These are phyloP conservation scores for Clarias platycephalus DNA, from an alignment of 2,797 vertebrate species.

Conservation along the genomic window DNA sequence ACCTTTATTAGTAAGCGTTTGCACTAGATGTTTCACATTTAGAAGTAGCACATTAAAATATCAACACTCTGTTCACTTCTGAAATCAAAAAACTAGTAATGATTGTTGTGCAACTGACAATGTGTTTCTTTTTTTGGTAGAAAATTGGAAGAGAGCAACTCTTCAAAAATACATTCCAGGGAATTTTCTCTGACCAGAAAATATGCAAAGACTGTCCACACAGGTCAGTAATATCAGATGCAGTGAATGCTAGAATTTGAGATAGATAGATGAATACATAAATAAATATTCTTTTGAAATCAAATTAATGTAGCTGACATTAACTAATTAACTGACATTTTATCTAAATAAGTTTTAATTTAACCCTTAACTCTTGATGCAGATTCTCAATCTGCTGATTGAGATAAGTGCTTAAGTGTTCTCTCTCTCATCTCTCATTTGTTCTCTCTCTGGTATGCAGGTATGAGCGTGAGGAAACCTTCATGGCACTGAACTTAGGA, in stretches of 20 bases:
- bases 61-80: background rate
- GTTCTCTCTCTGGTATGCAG: slow-evolving; percentile 61
- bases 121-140: slow-evolving; percentile 63
- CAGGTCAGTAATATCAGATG: slow-evolving; percentile 73
- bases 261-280: background rate
- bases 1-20: too few relatives aligned
- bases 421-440: too few relatives aligned
- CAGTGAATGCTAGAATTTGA: background rate
- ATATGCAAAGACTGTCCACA: slow-evolving; percentile 99
- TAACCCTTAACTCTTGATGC: background rate
- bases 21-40: too few relatives aligned
- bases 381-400: background rate
- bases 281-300: background rate
- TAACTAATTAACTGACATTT: too few relatives aligned
- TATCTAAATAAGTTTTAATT: background rate
- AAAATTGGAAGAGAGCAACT: slow-evolving; percentile 98
- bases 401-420: background rate
- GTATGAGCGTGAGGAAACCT: slow-evolving; percentile 96
- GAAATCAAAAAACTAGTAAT: background rate
- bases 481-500: slow-evolving; percentile 97
- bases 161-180: slow-evolving; percentile 99
- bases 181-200: slow-evolving; percentile 98
- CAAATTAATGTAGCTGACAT: background rate
- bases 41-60: background rate
- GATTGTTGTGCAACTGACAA: background rate